Evolutionary conservation across 2,113 vertebrate species (phyloP), one percentile per base, ranked within the genome.

Genomic region (Chaetorhynchus papuensis): DNA sequence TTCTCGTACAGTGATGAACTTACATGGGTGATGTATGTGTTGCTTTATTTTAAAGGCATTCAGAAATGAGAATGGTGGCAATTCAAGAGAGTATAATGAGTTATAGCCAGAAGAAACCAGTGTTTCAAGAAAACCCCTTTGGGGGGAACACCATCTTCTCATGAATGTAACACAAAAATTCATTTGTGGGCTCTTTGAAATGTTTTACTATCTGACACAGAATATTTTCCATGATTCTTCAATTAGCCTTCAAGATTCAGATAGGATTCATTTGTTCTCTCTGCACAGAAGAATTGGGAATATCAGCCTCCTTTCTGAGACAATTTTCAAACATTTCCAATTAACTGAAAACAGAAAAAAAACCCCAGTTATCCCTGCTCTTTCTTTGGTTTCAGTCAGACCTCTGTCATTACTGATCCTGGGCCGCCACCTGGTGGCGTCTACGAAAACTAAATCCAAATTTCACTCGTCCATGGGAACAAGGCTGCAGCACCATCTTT

Each of bases 371-470:
- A 15, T 4, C 13, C 0, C 11, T 2, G 9, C 7, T 45, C 41
- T 65, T 44, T 4, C 30, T 2, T 14, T 39, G 10, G 8, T 39
- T 60, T 54, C 10, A 26, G 20, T 12, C 33, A 19, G 17, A 15
- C 2, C 0, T 8, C 16, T 5, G 9, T 6, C 42, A 23, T 35
- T 69, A 23, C 21, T 17, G 45, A 89, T 60, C 41, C 71, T 94
- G 54, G 91, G 68, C 15, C 87, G 98, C 98, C 98, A 96, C 65
- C 98, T 96, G 82, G 96, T 97, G 98, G 98, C 63, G 0, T 0
- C 6, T 31, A 7, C 11, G 24, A 20, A 92, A 93, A 97, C 68
- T 7, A 59, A 63, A 50, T 7, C 10, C 24, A 35, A 76, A 10
- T 80, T 7, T 56, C 47, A 17, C 35, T 31, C 1, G 0, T 13